phyloP scores from a whole-genome alignment of 2,888 invertebrate genomes.

The Adela reaumurella region DNA sequence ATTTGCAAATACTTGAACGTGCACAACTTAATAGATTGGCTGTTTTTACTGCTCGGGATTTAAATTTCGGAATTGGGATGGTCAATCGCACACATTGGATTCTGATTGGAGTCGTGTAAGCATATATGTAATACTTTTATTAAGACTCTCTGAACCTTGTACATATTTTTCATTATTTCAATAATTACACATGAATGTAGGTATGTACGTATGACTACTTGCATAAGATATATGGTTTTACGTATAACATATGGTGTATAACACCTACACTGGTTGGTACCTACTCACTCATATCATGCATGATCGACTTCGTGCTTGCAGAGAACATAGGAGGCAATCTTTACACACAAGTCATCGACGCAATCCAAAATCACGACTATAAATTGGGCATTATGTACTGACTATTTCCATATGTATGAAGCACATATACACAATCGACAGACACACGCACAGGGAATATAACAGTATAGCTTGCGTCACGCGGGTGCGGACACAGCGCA shows the following conservation, averaged over 20 bases:
- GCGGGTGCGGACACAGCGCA: not conserved
- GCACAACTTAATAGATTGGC: not conserved
- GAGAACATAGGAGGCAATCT: not conserved
- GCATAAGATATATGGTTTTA: too few relatives aligned
- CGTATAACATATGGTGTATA: too few relatives aligned
- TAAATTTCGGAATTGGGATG: too few relatives aligned
- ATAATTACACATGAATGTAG: too few relatives aligned
- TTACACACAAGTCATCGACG: conserved; percentile 13
- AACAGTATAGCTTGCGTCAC: not conserved
- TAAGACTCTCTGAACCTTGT: too few relatives aligned
- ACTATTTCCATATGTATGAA: not conserved
- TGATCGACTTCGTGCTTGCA: not conserved
- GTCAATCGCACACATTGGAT: too few relatives aligned
- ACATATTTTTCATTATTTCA: too few relatives aligned
- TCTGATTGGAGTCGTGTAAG: too few relatives aligned
- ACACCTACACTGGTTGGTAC: too few relatives aligned
- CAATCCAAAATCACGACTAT: conserved; percentile 15
- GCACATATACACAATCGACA: not conserved
- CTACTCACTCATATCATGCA: too few relatives aligned
- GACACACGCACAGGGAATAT: not conserved
- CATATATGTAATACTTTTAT: too few relatives aligned
- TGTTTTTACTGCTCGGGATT: not conserved
- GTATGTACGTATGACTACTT: too few relatives aligned
- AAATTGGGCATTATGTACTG: conserved; percentile 13
- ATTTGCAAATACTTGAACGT: not conserved